phyloP scores from a whole-genome alignment of 2,888 invertebrate genomes.

The Dryococelus australis region DNA sequence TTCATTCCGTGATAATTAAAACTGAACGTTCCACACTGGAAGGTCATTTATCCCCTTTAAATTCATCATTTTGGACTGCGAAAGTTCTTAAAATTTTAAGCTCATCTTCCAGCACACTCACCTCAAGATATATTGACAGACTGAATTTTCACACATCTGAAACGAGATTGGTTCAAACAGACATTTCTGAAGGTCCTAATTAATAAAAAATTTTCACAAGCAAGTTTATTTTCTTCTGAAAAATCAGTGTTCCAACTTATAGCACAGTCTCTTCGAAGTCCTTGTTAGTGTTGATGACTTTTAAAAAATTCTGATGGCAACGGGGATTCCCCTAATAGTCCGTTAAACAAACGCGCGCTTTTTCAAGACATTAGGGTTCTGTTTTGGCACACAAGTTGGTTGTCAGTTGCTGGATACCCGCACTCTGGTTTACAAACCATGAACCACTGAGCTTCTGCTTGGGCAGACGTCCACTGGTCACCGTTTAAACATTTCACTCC shows the following conservation, averaged over 20 bases:
- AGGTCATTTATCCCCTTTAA: not conserved
- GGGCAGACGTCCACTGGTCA: not conserved
- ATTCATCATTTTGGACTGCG: not conserved
- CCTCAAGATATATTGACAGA: not conserved
- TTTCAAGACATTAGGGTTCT: not conserved
- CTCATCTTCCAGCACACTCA: too few species aligned
- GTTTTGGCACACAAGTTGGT: conserved; percentile 9
- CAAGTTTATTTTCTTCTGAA: too few species aligned
- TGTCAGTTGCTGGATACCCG: not conserved
- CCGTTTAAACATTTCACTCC: not conserved
- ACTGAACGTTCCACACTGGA: not conserved
- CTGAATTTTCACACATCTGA: not conserved
- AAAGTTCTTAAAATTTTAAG: not conserved
- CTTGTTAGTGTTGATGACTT: not conserved
- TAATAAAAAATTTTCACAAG: too few species aligned
- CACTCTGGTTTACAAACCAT: not conserved
- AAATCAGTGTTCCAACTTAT: not conserved
- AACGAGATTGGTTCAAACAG: too few species aligned
- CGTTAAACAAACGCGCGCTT: not conserved
- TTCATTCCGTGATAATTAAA: not conserved
- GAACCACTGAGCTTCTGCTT: not conserved
- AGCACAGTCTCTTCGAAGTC: not conserved
- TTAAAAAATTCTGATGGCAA: not conserved
- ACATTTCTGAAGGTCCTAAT: too few species aligned
- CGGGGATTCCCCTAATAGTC: not conserved